Evolutionary conservation across 2,888 invertebrate genomes (phyloP), one percentile per base, ranked within the genome.

Genomic region (Tubulanus polymorphus): DNA sequence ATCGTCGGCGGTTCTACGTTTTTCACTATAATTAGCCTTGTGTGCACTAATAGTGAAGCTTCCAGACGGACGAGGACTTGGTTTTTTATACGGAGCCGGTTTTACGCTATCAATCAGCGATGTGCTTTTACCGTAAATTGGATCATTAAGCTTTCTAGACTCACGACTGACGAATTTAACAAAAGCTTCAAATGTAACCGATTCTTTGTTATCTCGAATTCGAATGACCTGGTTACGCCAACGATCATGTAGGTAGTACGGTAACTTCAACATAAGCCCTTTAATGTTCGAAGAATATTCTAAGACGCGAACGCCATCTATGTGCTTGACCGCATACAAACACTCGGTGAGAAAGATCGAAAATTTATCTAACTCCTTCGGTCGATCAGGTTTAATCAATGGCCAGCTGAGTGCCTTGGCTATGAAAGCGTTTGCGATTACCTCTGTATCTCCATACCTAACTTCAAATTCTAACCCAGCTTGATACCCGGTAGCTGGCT

Each of bases 211-310:
- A n/a, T n/a, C n/a, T n/a, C 35, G 35, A n/a, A 10, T 12, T 32
- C 35, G 10, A 32, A 32, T n/a, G n/a, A n/a, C 35, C n/a, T 32
- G 35, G 35, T 32, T 48, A n/a, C 49, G 12, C 49, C 49, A 48
- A n/a, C 27, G 10, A 32, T 48, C 50, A 37, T 50, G 50, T 15
- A 50, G 10, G 41, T 46, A 46, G 32, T 18, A 3, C n/a, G 50
- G 50, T 27, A 50, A 37, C 5, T 46, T 41, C 18, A 18, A 15
- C 5, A 50, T 18, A 5, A 50, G 5, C 27, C 35, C 35, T 18
- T 35, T 18, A 15, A 50, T 30, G 25, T 50, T 50, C n/a, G 29
- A 18, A 3, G 50, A 18, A 32, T 25, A 50, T 27, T 50, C 50
- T 50, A 50, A 50, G 27, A 50, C 37, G 32, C 18, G 29, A 5